A percentile compares a stretch with the other conserved stretches of the same genome.
phyloP scores from a whole-genome alignment of 2,113 vertebrate species.

The Tachycineta bicolor region DNA sequence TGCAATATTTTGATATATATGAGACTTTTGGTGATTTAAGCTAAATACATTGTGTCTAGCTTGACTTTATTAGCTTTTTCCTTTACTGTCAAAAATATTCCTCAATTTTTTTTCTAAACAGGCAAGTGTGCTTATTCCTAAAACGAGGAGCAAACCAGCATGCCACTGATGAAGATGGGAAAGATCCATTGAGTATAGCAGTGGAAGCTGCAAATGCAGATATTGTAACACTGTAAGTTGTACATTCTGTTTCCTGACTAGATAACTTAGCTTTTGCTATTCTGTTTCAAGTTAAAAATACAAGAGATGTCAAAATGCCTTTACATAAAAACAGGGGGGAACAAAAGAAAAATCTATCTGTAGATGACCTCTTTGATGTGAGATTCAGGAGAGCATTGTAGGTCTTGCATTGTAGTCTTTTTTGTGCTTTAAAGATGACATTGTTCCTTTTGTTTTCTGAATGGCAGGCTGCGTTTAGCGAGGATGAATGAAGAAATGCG shows the following conservation, averaged over 20 bases:
- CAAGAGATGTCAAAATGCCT: neutral
- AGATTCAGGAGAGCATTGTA: neutral
- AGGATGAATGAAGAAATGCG: slow-evolving; percentile 99
- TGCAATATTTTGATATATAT: neutral
- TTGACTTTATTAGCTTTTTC: neutral
- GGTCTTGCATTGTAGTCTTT: neutral
- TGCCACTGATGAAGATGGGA: slow-evolving; percentile 91
- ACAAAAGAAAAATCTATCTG: neutral
- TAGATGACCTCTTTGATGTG: neutral
- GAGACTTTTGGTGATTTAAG: neutral
- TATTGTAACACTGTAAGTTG: slow-evolving; percentile 94
- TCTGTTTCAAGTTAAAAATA: neutral
- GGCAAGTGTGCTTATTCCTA: slow-evolving; percentile 96
- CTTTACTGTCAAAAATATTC: neutral
- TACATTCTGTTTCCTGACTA: neutral
- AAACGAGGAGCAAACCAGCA: slow-evolving; percentile 98
- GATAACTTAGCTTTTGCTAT: neutral
- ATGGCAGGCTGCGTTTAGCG: slow-evolving; percentile 89
- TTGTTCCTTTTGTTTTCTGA: neutral
- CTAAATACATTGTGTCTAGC: neutral
- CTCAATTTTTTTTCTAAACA: slow-evolving; percentile 51
- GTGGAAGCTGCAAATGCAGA: slow-evolving; percentile 97
- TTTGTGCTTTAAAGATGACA: neutral
- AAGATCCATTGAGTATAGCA: slow-evolving; percentile 91
- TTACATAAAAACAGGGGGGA: neutral